These are phyloP conservation scores for Trinorchestia longiramus DNA, from an alignment of 1,140 invertebrate species.

Conservation along the genomic window DNA sequence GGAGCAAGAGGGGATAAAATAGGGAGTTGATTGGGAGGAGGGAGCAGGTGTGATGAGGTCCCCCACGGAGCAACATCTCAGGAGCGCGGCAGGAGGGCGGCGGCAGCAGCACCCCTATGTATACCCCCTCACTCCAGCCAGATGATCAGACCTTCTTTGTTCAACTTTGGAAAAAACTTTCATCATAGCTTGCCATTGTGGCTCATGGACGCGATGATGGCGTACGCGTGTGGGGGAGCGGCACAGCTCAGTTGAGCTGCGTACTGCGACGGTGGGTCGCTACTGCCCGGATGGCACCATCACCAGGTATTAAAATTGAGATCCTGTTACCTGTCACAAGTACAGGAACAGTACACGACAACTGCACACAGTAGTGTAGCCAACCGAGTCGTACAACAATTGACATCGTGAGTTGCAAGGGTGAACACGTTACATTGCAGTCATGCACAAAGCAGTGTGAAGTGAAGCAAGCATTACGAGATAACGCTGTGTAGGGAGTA, in stretches of 20 bases:
- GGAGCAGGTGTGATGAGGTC: slow-evolving; percentile 14
- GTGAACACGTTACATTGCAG: background rate
- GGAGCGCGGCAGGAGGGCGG: slow-evolving; percentile 41
- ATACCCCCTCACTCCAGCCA: background rate
- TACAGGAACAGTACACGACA: too few species aligned
- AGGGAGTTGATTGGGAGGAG: background rate
- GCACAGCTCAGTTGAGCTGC: background rate
- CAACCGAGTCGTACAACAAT: too few species aligned
- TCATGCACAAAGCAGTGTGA: background rate
- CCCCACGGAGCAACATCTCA: slow-evolving; percentile 37
- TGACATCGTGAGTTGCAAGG: too few species aligned
- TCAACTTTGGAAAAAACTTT: slow-evolving; percentile 48
- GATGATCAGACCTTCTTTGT: slow-evolving; percentile 41
- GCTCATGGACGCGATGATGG: slow-evolving; percentile 9
- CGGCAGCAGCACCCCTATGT: background rate
- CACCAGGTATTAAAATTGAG: too few species aligned
- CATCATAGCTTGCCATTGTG: slow-evolving; percentile 2
- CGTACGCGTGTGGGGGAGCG: background rate
- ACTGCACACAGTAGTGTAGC: too few species aligned
- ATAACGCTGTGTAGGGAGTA: too few species aligned
- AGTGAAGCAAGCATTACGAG: background rate
- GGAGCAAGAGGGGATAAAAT: background rate
- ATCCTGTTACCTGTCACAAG: too few species aligned
- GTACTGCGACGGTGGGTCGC: background rate
- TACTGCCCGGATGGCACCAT: too few species aligned